phyloP scores from a whole-genome alignment of 92 coral and sea anemone species.

The Bergia puertoricense region DNA sequence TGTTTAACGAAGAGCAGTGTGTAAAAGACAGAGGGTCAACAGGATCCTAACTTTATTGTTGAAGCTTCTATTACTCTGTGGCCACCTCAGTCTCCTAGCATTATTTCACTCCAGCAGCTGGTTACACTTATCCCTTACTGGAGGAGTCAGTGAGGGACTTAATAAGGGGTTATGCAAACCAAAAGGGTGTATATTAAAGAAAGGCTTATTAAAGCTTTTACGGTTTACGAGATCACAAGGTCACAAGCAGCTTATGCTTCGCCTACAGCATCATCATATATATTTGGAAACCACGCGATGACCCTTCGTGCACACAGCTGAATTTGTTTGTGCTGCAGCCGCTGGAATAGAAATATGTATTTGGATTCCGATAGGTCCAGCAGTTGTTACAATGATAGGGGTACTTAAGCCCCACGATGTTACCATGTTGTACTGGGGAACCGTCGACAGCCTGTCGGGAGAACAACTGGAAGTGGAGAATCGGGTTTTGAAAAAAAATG shows the following conservation, averaged over 20 bases:
- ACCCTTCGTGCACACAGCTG: not conserved
- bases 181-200: no score
- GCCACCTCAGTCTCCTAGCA: no score
- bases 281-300: not conserved
- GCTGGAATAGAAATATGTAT: not conserved
- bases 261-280: not conserved
- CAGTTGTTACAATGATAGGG: not conserved
- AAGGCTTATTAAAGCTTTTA: no score
- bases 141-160: no score
- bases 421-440: constrained; percentile 4
- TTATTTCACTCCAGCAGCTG: no score
- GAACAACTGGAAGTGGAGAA: not conserved
- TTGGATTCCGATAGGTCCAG: not conserved
- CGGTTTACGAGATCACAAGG: not conserved
- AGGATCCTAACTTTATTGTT: no score
- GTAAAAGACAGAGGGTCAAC: no score
- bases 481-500: not conserved
- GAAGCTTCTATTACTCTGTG: no score
- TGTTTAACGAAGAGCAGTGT: no score
- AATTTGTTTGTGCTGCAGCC: constrained; percentile 11
- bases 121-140: no score
- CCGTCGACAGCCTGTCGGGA: constrained; percentile 3
- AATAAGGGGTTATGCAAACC: no score
- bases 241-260: not conserved
- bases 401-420: constrained; percentile 2